phyloP scores from a whole-genome alignment of 2,113 vertebrate species.

The Dendropsophus ebraccatus region DNA sequence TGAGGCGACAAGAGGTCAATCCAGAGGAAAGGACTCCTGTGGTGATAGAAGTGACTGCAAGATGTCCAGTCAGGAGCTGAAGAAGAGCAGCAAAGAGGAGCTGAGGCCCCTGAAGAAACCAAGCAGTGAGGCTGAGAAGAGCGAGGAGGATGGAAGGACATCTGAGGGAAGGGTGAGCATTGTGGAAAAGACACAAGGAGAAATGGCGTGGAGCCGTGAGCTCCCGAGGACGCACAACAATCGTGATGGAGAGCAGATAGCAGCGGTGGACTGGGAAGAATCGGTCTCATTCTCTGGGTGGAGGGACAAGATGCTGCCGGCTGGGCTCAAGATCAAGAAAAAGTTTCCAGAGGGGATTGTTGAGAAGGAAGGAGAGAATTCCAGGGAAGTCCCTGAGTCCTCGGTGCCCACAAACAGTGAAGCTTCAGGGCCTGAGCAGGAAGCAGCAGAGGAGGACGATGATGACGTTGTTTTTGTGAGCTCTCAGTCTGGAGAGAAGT shows the following conservation, averaged over 20 bases:
- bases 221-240: background rate
- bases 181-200: background rate
- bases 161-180: background rate
- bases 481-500: slow-evolving; percentile 52
- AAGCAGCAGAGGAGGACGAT: slow-evolving; percentile 59
- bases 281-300: slow-evolving; percentile 58
- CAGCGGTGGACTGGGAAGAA: slow-evolving; percentile 14
- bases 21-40: background rate
- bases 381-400: background rate
- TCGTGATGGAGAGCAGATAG: background rate
- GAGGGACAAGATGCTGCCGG: slow-evolving; percentile 64
- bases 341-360: slow-evolving; percentile 15
- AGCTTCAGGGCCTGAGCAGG: background rate
- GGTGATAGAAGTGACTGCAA: background rate
- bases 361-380: background rate
- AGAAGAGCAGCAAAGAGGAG: background rate
- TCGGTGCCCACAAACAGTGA: background rate
- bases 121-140: background rate
- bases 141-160: background rate
- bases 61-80: background rate
- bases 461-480: slow-evolving; percentile 65
- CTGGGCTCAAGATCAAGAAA: slow-evolving; percentile 70
- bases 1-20: background rate
- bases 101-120: background rate
- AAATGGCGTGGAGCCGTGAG: too few species aligned